Base-by-base conservation (phyloP, 2,888 invertebrate species). In the Drosophila sordidula region DNA sequence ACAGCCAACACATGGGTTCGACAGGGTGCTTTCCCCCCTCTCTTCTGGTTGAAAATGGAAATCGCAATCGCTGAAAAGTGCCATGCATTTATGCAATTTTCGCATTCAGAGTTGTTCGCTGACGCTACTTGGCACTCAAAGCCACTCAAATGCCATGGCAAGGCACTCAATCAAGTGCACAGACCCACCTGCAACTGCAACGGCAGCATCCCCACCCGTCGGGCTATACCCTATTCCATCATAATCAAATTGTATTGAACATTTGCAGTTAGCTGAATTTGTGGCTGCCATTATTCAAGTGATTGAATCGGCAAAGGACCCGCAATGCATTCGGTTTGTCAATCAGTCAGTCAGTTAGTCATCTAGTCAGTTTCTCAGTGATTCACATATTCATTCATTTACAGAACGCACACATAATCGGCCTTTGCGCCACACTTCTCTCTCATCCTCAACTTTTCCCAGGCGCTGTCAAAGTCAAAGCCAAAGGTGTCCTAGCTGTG, bases 241-340 rank as follows among this genome's bases (percentile, higher is more conserved):
- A 89, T 89, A 85, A 85, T 85, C 85, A 85, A 85, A 87, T 89
- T 89, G 85, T 85, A 85, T 89, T 85, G 89, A 89, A 85, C 78
- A 85, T 88, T 86, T 83, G 80, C 89, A 83, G 83, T 88, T 83
- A 83, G 83, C 87, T 77, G 86, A 84, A 87, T 82, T 82, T 79
- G 73, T 63, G 84, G 68, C 73, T 73, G 83, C 67, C 71, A 86
- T 88, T 84, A 88, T 84, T 77, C 87, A 77, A 70, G 74, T 86
- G 84, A 88, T 88, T 84, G 84, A 74, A 84, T 89, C 73, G 80
- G 55, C 54, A 66, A 76, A 71, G 68, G 82, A 64, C 66, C 72
- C 63, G 67, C 66, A 69, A 69, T 88, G 89, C 84, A 78, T 75
- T 76, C 54, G 42, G n/a, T 42, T 38, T 39, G 39, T 42, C 70